A percentile compares a stretch with the other conserved stretches of the same genome.
phyloP scores from a whole-genome alignment of 1,140 invertebrate species.

The Hormaphis cornu region DNA sequence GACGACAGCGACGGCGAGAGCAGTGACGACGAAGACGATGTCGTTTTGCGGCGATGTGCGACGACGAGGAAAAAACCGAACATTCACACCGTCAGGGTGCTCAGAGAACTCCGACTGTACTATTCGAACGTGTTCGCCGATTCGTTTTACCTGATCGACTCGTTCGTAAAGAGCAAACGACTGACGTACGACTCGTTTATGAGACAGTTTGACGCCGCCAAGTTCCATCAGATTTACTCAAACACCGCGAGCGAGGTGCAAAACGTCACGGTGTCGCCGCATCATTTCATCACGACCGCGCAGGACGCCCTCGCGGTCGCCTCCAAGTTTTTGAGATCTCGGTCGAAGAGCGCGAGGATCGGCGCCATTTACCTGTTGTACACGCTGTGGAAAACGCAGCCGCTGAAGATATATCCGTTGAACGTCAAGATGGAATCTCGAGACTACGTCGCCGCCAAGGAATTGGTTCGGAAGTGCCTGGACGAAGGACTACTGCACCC shows the following conservation, averaged over 20 bases:
- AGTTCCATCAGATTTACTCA: conserved; percentile 5
- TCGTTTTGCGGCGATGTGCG: neutral
- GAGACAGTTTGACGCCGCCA: neutral
- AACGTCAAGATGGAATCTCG: neutral
- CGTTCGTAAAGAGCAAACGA: neutral
- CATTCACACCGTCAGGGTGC: neutral
- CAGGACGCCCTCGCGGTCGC: neutral
- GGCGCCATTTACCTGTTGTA: conserved; percentile 13
- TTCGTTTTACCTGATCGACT: neutral
- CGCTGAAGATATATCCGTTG: neutral
- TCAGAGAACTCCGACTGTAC: neutral
- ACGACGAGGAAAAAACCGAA: neutral
- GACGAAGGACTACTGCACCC: neutral
- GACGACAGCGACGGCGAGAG: neutral
- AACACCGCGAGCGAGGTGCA: neutral
- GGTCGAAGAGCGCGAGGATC: neutral
- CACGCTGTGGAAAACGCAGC: neutral
- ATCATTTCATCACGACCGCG: neutral
- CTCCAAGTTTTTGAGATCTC: neutral
- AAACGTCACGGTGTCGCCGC: neutral
- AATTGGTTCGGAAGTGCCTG: neutral
- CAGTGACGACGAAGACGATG: neutral
- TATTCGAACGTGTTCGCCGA: conserved; percentile 9
- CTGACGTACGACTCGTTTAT: neutral
- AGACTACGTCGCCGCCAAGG: neutral